Evolutionary conservation across 2,888 invertebrate genomes (phyloP).

Genomic region (Cetonia aurata): DNA sequence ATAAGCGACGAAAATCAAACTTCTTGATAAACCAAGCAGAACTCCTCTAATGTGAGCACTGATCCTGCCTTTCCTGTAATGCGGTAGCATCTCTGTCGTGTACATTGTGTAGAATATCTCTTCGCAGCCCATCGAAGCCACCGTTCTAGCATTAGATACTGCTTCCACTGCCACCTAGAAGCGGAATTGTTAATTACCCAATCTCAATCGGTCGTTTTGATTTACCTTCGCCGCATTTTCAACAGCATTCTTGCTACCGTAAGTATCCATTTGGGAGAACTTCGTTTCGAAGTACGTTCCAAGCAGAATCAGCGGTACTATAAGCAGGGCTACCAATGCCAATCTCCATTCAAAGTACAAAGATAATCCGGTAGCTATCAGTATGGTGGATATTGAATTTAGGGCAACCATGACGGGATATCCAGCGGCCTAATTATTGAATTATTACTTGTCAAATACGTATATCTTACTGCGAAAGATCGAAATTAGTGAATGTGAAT

Average conservation of each 20-base stretch:
- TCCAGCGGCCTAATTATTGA: conserved; percentile 48
- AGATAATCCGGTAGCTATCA: conserved; percentile 48
- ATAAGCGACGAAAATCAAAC: conserved; percentile 71
- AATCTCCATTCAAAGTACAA: conserved; percentile 52
- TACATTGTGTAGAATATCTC: conserved; percentile 74
- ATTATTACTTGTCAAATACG: no score
- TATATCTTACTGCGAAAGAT: no score
- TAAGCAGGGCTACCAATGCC: conserved; percentile 49
- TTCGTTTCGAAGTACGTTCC: conserved; percentile 50
- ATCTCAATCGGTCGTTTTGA: neutral
- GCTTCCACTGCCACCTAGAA: conserved; percentile 77
- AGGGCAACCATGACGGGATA: conserved; percentile 50
- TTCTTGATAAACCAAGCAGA: conserved; percentile 76
- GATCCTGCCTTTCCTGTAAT: conserved; percentile 69
- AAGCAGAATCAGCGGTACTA: conserved; percentile 50
- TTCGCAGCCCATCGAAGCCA: conserved; percentile 78
- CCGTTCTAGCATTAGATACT: conserved; percentile 79
- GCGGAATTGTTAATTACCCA: neutral
- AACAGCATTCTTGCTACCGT: conserved; percentile 42
- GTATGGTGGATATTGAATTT: conserved; percentile 48
- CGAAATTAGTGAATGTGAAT: no score
- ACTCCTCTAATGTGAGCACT: conserved; percentile 75
- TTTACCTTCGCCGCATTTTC: conserved; percentile 44
- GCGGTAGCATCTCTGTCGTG: conserved; percentile 70
- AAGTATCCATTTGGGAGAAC: conserved; percentile 41